Conservation (phyloP, 2,113 vertebrate genomes). For the Labrus mixtus region DNA sequence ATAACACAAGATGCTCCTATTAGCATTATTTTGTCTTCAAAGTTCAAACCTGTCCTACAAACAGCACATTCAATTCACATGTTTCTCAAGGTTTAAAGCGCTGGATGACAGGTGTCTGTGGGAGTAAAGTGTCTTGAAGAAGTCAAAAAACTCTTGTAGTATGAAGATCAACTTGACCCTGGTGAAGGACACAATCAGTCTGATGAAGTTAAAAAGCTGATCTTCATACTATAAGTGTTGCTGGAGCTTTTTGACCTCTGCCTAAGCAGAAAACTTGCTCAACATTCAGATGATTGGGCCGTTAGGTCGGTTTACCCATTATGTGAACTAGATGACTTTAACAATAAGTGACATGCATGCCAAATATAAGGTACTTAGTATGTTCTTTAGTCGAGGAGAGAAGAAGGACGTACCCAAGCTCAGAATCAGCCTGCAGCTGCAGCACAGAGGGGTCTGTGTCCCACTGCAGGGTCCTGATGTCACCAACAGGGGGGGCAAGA, state of each 20-base stretch:
- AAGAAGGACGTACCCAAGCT: constrained; percentile 92
- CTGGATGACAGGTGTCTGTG: neutral
- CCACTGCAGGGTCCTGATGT: constrained; percentile 96
- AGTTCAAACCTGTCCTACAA: neutral
- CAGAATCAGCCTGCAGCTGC: constrained; percentile 98
- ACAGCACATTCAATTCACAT: neutral
- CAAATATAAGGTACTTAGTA: constrained; percentile 17
- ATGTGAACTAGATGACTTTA: constrained; percentile 1
- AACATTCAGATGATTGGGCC: neutral
- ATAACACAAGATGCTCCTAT: constrained; percentile 35
- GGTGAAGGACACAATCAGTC: no score
- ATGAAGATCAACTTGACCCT: no score
- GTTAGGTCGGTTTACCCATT: neutral
- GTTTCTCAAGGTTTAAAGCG: neutral
- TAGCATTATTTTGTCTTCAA: neutral
- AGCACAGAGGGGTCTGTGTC: constrained; percentile 99
- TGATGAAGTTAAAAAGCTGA: no score
- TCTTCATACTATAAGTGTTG: no score
- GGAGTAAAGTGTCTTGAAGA: neutral
- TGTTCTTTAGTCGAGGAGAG: constrained; percentile 62
- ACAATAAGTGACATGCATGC: constrained; percentile 8
- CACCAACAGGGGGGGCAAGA: constrained; percentile 83
- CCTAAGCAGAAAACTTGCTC: neutral
- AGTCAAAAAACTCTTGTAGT: no score
- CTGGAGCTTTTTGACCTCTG: no score